These are phyloP conservation scores for Dinomys branickii DNA, from an alignment of 2,113 vertebrate genomes.

Conservation along the genomic window DNA sequence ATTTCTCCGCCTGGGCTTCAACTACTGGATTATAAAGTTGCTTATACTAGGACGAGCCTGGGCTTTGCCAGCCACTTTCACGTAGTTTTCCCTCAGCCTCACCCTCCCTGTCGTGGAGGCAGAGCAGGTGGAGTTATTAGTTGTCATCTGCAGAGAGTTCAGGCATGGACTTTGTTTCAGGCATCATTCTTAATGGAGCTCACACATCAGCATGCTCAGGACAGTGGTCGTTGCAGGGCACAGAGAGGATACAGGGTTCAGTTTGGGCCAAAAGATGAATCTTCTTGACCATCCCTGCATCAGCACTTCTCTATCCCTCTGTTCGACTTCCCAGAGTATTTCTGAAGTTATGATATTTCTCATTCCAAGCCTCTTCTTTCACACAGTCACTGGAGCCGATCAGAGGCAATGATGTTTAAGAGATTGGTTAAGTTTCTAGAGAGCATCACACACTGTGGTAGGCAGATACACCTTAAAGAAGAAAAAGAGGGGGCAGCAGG, in stretches of 20 bases:
- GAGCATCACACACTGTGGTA: not conserved
- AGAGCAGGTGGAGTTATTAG: not conserved
- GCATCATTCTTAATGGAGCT: rapidly evolving
- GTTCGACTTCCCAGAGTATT: not conserved
- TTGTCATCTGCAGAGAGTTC: not conserved
- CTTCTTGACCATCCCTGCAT: not conserved
- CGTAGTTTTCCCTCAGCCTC: not conserved
- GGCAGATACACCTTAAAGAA: not conserved
- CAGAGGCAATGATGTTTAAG: not conserved
- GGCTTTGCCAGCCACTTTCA: not conserved
- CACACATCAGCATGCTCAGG: rapidly evolving
- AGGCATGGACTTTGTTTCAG: not conserved
- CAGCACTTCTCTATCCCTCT: not conserved
- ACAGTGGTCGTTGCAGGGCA: not conserved
- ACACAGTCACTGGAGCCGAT: not conserved
- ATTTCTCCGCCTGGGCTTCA: not conserved
- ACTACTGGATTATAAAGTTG: not conserved
- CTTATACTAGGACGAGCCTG: not conserved
- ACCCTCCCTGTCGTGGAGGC: not conserved
- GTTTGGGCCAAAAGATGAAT: not conserved
- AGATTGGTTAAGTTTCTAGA: not conserved
- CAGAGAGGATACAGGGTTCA: not conserved
- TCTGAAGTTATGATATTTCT: not conserved
- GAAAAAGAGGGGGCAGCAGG: not conserved
- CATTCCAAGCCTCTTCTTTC: not conserved